phyloP scores from a whole-genome alignment of 1,140 invertebrate species.

The Popillia japonica region DNA sequence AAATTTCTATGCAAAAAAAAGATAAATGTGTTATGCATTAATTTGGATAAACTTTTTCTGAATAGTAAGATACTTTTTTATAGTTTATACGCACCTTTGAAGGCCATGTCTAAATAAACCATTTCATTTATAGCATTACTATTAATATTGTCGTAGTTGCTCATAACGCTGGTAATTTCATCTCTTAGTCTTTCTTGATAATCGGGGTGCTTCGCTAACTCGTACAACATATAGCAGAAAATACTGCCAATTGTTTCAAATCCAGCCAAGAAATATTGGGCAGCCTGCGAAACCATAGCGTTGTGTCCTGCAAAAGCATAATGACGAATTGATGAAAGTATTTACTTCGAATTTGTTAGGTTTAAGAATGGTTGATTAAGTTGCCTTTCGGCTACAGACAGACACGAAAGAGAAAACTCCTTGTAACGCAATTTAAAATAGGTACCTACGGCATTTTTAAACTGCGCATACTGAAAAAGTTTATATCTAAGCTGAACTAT shows the following conservation, averaged over 20 bases:
- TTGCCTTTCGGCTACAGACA: too few species aligned
- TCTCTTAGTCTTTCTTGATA: conserved; percentile 60
- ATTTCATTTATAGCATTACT: background rate
- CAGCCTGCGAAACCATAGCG: conserved; percentile 64
- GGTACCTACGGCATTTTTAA: too few species aligned
- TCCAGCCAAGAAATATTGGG: conserved; percentile 71
- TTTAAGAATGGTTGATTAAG: too few species aligned
- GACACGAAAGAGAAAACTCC: too few species aligned
- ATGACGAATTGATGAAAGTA: too few species aligned
- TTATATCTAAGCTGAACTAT: too few species aligned
- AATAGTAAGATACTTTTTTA: background rate
- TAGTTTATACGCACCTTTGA: background rate
- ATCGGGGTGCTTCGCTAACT: conserved; percentile 61
- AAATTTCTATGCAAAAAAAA: too few species aligned
- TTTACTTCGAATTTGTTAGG: background rate
- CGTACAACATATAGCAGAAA: conserved; percentile 61
- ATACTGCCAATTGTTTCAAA: conserved; percentile 62
- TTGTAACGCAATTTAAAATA: too few species aligned
- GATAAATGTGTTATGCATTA: too few species aligned
- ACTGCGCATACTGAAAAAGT: too few species aligned
- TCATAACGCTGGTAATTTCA: conserved; percentile 56
- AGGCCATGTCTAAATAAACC: conserved; percentile 28
- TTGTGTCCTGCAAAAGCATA: background rate
- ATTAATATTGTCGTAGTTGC: background rate
- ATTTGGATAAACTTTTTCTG: background rate